Percentiles rank a stretch among this genome's conserved stretches.
Evolutionary conservation across 64 coral and sea anemone species (phyloP).

Genomic region (Exaiptasia diaphana): DNA sequence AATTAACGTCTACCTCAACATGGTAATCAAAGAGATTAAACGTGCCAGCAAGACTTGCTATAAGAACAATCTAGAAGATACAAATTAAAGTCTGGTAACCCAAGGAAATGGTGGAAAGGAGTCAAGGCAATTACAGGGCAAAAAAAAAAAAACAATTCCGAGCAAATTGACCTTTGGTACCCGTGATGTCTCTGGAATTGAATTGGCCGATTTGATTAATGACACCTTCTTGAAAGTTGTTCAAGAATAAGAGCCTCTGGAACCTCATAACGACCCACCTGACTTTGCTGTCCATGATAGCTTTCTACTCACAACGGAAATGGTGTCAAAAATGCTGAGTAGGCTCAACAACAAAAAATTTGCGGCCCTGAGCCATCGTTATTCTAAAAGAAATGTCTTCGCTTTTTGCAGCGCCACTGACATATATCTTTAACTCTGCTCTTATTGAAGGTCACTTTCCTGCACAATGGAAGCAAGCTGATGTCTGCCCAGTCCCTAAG

Average conservation of each 20-base stretch:
- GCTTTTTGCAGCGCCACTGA: neutral
- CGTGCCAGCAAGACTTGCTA: too few species aligned
- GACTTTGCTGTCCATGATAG: conserved; percentile 21
- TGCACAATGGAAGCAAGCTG: neutral
- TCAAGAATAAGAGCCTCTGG: conserved; percentile 22
- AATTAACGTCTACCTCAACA: too few species aligned
- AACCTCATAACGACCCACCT: conserved; percentile 2
- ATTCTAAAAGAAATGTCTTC: conserved; percentile 34
- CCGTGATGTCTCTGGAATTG: conserved; percentile 23
- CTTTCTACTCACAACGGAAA: conserved; percentile 23
- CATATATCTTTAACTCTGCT: conserved; percentile 27
- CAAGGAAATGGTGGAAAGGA: conserved; percentile 23
- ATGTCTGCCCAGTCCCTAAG: conserved; percentile 25
- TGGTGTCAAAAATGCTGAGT: conserved; percentile 23
- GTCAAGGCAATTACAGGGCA: conserved; percentile 10
- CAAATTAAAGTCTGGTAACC: conserved; percentile 15
- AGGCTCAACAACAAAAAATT: conserved; percentile 32
- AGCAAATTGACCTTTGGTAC: conserved; percentile 31
- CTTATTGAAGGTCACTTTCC: conserved; percentile 1
- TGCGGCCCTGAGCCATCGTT: conserved; percentile 14
- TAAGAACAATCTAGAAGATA: too few species aligned
- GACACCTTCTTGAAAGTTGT: neutral
- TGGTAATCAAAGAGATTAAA: too few species aligned
- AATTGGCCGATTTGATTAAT: conserved; percentile 21
- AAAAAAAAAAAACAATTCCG: conserved; percentile 18